These are phyloP conservation scores for Caenorhabditis brenneri DNA, from an alignment of 1,140 invertebrate genomes.

Conservation along the genomic window DNA sequence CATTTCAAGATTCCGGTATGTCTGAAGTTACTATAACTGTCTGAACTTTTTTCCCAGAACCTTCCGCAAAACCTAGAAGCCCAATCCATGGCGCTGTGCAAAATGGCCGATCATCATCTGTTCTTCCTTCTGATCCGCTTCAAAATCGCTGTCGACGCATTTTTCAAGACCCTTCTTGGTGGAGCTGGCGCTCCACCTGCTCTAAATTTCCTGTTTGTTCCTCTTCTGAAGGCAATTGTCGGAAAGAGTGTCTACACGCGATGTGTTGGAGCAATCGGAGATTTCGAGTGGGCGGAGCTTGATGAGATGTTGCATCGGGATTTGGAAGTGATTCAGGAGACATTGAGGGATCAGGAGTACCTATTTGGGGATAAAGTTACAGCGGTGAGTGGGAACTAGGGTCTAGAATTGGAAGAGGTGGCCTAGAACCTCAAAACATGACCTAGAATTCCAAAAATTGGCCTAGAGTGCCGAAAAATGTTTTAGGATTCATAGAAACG, in stretches of 20 bases:
- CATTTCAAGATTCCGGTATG: slow-evolving; percentile 52
- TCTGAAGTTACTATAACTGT: no score
- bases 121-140: not conserved
- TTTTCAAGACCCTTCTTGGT: not conserved
- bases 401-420: no score
- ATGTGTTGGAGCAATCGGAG: not conserved
- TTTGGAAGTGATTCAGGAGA: not conserved
- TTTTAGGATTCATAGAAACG: no score
- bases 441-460: no score
- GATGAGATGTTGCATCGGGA: slow-evolving; percentile 26
- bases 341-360: not conserved
- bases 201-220: not conserved
- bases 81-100: not conserved
- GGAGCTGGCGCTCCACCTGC: not conserved
- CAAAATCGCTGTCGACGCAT: not conserved
- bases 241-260: not conserved
- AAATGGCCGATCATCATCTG: slow-evolving; percentile 1
- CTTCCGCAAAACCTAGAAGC: not conserved
- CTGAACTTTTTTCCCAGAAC: not conserved
- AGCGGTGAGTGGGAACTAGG: slow-evolving; percentile 36
- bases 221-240: not conserved
- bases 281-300: not conserved
- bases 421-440: no score
- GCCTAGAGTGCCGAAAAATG: no score
- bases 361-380: slow-evolving; percentile 41